These are phyloP conservation scores for Frankliniella fusca DNA, from an alignment of 2,888 invertebrate genomes.

Conservation along the genomic window DNA sequence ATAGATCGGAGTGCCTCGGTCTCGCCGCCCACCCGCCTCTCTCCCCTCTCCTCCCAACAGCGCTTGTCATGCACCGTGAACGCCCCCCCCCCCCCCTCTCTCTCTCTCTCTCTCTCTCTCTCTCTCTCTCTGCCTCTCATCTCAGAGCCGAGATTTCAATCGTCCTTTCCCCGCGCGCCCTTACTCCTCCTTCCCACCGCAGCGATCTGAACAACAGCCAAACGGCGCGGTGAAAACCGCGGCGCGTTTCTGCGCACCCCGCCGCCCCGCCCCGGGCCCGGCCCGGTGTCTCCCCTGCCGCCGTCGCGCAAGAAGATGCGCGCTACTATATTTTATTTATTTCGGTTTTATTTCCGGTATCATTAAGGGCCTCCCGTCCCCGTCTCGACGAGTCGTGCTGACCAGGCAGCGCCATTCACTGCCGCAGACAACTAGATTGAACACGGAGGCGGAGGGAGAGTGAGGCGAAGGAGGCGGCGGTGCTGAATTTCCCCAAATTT, in stretches of 20 bases:
- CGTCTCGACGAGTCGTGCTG: neutral
- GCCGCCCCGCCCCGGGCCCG: too few species aligned
- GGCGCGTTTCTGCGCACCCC: too few species aligned
- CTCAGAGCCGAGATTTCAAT: too few species aligned
- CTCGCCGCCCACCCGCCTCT: neutral
- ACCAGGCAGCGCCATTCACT: neutral
- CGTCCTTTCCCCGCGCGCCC: neutral
- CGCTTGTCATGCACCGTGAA: neutral
- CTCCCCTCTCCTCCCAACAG: neutral
- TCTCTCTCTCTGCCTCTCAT: neutral
- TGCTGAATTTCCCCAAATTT: neutral
- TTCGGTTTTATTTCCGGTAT: too few species aligned
- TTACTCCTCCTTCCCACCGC: too few species aligned
- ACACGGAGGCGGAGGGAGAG: neutral
- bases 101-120: conserved; percentile 3
- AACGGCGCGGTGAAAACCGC: too few species aligned
- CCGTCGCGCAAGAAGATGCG: too few species aligned
- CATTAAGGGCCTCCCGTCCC: too few species aligned
- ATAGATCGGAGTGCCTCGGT: conserved; percentile 14
- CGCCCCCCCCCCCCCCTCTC: neutral
- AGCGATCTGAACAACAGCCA: too few species aligned
- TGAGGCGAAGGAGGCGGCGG: neutral
- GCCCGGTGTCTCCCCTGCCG: too few species aligned
- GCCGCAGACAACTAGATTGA: neutral
- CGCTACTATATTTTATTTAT: too few species aligned